A percentile compares a stretch with the other conserved stretches of the same genome.
Evolutionary conservation across 1,140 invertebrate species (phyloP).

Genomic region (Belonocnema kinseyi): DNA sequence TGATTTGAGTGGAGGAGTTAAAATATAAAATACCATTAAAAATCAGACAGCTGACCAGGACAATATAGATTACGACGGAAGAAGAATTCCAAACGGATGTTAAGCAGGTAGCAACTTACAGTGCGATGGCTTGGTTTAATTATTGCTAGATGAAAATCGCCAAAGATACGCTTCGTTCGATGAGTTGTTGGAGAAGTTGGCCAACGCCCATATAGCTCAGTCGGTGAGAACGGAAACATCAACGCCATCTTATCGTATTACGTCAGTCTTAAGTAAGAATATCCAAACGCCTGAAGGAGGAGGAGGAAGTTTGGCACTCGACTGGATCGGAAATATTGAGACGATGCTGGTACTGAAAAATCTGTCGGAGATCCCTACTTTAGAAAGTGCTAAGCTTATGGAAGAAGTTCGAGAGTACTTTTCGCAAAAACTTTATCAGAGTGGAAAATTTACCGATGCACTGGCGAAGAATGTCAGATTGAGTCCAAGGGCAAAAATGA

Average conservation of each 20-base stretch:
- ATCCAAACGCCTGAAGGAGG: neutral
- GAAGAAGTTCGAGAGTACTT: neutral
- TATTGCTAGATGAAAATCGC: neutral
- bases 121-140: neutral
- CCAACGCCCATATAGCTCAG: neutral
- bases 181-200: neutral
- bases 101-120: neutral
- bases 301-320: neutral
- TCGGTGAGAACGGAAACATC: neutral
- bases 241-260: neutral
- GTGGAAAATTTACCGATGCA: neutral
- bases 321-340: neutral
- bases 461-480: neutral
- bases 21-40: too few relatives aligned
- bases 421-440: neutral
- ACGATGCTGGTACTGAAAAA: neutral
- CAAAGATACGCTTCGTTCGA: neutral
- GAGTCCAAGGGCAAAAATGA: neutral
- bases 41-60: too few relatives aligned
- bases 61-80: too few relatives aligned
- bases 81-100: too few relatives aligned
- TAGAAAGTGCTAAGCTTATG: neutral
- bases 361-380: slow-evolving; percentile 22
- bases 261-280: neutral
- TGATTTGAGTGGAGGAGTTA: too few relatives aligned